A percentile compares a stretch with the other conserved stretches of the same genome.
phyloP scores from a whole-genome alignment of 2,888 invertebrate genomes.

The Beris morrisii region DNA sequence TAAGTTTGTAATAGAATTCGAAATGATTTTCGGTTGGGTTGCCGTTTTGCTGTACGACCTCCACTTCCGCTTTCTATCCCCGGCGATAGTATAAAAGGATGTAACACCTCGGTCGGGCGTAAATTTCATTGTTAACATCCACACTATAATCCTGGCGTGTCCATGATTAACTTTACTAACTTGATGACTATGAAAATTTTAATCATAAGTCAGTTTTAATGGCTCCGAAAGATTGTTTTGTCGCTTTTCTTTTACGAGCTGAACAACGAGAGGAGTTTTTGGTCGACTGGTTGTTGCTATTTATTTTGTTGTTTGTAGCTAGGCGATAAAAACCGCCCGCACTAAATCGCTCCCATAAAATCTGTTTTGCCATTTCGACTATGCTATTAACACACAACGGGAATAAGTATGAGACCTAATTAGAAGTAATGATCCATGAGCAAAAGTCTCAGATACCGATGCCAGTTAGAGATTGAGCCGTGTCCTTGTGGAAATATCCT shows the following conservation, averaged over 20 bases:
- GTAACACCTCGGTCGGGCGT: constrained; percentile 12
- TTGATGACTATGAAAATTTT: constrained; percentile 17
- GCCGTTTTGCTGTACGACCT: neutral
- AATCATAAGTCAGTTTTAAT: constrained; percentile 7
- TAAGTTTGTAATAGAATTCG: constrained; percentile 10
- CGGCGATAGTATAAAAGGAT: constrained; percentile 1
- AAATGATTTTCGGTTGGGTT: constrained; percentile 5
- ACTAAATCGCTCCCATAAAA: constrained; percentile 20
- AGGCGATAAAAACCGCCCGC: constrained; percentile 10
- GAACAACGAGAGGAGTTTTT: neutral
- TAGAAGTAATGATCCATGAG: constrained; percentile 28
- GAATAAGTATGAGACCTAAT: constrained; percentile 23
- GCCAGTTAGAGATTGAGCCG: neutral
- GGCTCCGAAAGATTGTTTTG: constrained; percentile 1
- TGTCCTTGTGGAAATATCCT: constrained; percentile 10
- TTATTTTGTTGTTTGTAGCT: neutral
- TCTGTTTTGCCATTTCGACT: constrained; percentile 24
- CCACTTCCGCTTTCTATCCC: neutral
- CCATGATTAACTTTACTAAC: constrained; percentile 10
- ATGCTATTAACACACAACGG: constrained; percentile 18
- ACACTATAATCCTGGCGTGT: constrained; percentile 5
- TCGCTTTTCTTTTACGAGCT: constrained; percentile 9
- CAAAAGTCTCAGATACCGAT: neutral
- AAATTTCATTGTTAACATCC: neutral
- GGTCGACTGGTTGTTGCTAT: constrained; percentile 2